These are phyloP conservation scores for Tolmerus cingulatus DNA, from an alignment of 2,888 invertebrate species.

Conservation along the genomic window DNA sequence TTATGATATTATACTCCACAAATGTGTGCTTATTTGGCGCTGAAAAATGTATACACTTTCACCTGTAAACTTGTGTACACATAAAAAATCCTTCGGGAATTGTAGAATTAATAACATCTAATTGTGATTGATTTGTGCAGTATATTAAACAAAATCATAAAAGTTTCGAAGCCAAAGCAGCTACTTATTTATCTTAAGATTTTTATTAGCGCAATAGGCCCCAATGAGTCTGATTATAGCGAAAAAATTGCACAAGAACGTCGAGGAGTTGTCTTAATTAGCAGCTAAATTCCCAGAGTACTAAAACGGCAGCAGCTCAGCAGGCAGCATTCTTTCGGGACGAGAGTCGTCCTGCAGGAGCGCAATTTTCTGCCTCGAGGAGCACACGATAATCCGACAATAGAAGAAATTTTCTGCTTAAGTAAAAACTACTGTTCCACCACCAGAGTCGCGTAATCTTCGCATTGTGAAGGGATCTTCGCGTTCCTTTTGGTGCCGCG, in stretches of 20 bases:
- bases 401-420: conserved; percentile 42
- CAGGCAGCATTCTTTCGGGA: neutral
- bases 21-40: no score
- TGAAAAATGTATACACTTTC: no score
- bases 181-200: neutral
- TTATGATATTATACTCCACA: no score
- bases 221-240: neutral
- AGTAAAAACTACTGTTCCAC: conserved; percentile 34
- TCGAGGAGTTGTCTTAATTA: neutral
- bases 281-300: neutral
- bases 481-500: conserved; percentile 8
- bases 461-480: conserved; percentile 16
- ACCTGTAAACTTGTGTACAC: no score
- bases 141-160: neutral
- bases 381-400: conserved; percentile 35
- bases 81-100: no score
- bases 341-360: neutral
- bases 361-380: conserved; percentile 26
- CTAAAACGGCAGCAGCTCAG: neutral
- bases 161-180: neutral
- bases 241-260: neutral
- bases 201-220: neutral
- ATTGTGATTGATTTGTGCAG: neutral
- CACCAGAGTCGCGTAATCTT: conserved; percentile 3
- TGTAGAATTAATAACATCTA: no score